Conservation (phyloP, 2,797 vertebrate species). For the Siniperca undulata region DNA sequence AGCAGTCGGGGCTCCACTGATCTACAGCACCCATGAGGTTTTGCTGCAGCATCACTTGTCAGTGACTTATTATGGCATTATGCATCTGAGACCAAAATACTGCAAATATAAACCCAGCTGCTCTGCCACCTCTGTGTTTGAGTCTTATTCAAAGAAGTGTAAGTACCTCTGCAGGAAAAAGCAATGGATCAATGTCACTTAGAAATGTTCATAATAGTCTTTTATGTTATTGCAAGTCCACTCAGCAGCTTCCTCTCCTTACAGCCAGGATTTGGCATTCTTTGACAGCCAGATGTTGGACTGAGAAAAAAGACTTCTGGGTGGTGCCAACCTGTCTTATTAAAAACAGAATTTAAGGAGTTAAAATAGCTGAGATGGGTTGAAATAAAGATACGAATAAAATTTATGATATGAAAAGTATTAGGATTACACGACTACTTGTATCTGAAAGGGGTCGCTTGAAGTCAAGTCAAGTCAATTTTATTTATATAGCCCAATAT, state of each 20-base stretch:
- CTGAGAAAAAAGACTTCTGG: conserved; percentile 38
- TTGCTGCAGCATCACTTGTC: conserved; percentile 56
- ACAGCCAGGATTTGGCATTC: conserved; percentile 55
- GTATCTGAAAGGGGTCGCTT: background rate
- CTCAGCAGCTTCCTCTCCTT: conserved; percentile 61
- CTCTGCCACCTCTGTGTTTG: conserved; percentile 40
- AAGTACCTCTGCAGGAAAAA: conserved; percentile 54
- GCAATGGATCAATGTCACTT: conserved; percentile 70
- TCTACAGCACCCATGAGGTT: conserved; percentile 34
- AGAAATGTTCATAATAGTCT: conserved; percentile 71
- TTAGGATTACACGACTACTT: background rate
- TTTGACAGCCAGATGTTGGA: conserved; percentile 71
- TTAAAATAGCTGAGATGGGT: conserved; percentile 10
- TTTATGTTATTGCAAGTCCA: conserved; percentile 75
- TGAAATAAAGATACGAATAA: conserved; percentile 18
- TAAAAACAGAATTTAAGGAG: conserved; percentile 29
- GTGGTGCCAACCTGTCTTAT: conserved; percentile 54
- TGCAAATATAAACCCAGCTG: conserved; percentile 57
- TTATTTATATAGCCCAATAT: too few species aligned
- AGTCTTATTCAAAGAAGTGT: conserved; percentile 30
- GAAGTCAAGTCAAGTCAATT: background rate
- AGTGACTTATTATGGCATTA: conserved; percentile 52
- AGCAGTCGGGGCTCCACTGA: conserved; percentile 20
- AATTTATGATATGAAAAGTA: background rate
- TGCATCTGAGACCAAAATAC: conserved; percentile 17